Base-by-base conservation (phyloP, 2,888 invertebrate species). In the Lasius fuliginosus region DNA sequence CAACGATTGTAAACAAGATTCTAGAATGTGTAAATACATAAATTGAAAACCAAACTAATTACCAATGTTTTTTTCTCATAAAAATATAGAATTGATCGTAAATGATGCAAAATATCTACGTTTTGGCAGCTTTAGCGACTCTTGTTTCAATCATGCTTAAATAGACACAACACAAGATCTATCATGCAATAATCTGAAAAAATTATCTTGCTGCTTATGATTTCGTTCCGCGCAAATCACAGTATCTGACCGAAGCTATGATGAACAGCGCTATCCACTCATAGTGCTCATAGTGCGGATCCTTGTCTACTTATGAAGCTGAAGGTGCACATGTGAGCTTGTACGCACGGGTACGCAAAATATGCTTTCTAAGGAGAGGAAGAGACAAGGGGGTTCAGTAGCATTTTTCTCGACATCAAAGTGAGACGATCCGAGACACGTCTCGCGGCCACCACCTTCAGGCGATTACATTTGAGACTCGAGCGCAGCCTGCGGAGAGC, bases 371-470 rank as follows among this genome's bases (percentile, higher is more conserved):
- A n/a, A 68, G 1, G 4, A 27, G 53, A 12, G n/a, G n/a, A 40
- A 56, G 9, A 68, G 67, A 30, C 15, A n/a, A 40, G 15, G 27
- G 18, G 4, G 36, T 73, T 64, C 58, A 18, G 27, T 60, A 33
- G 79, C 64, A 82, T 89, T 88, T 89, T 86, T 89, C 87, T 71
- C 74, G 88, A 91, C 91, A 89, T 92, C 92, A 92, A 92, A 92
- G 91, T 49, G 77, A 88, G 91, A 88, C 83, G 85, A 89, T 88
- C 73, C 18, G 53, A 56, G 9, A 5, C 81, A 84, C 67, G 49
- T 86, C 65, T 77, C 53, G 86, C 71, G 36, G 64, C 86, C 82
- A 75, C 79, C 79, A 88, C 85, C 87, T 87, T 85, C 85, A 82
- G 49, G 87, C 89, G 90, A 90, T 91, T 90, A 89, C 86, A 89